These are phyloP conservation scores for Parazoanthus darwini DNA, from an alignment of 92 coral and sea anemone genomes.

Conservation along the genomic window DNA sequence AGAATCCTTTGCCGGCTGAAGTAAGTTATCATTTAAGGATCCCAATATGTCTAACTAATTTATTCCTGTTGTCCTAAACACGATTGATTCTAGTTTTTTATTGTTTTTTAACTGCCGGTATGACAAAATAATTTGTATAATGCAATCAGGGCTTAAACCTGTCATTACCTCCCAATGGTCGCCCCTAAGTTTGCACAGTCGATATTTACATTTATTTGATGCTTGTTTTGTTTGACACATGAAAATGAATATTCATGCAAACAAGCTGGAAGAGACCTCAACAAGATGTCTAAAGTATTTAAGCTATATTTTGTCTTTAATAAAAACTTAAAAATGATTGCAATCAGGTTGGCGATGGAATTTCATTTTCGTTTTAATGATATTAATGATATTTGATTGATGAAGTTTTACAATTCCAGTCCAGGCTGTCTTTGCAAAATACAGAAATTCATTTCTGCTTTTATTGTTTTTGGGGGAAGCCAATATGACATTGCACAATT, in stretches of 20 bases:
- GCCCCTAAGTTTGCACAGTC: not conserved
- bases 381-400: too few relatives aligned
- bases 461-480: not conserved
- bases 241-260: not conserved
- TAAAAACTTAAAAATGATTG: not conserved
- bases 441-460: too few relatives aligned
- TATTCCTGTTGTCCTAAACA: too few relatives aligned
- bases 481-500: too few relatives aligned
- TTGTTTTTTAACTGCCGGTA: not conserved
- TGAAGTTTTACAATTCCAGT: too few relatives aligned
- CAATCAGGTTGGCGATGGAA: not conserved
- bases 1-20: too few relatives aligned
- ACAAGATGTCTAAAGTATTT: too few relatives aligned
- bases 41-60: too few relatives aligned
- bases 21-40: too few relatives aligned
- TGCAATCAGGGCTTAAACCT: not conserved
- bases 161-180: not conserved
- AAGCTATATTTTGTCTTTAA: not conserved
- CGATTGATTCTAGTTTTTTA: not conserved
- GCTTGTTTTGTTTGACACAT: not conserved
- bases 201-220: not conserved
- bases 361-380: too few relatives aligned
- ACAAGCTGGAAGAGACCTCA: not conserved
- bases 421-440: not conserved
- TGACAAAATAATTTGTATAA: too few relatives aligned